Percentiles rank a stretch among this genome's conserved stretches.
Evolutionary conservation across 1,140 invertebrate species (phyloP).

Genomic region (Augochlora pura): DNA sequence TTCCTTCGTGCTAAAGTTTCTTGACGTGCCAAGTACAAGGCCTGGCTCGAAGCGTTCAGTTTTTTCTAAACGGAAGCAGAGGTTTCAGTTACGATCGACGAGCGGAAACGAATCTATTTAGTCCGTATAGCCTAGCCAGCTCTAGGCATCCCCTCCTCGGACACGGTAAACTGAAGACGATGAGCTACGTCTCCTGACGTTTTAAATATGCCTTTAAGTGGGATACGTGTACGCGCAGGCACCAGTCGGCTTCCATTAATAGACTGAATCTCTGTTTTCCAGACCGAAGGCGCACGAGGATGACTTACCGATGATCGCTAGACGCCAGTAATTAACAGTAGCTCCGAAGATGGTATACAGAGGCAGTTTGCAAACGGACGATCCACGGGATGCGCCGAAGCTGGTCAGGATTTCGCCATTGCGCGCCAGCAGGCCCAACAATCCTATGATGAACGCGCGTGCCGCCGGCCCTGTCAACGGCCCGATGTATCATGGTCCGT

Average conservation of each 20-base stretch:
- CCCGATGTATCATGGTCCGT: conserved; percentile 41
- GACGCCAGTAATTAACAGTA: not conserved
- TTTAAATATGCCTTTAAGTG: conserved; percentile 12
- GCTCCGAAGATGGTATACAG: conserved; percentile 69
- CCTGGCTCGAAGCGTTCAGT: too few species aligned
- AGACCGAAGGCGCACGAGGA: conserved; percentile 9
- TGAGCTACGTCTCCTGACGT: not conserved
- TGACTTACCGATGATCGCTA: conserved; percentile 1
- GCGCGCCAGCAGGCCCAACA: conserved; percentile 56
- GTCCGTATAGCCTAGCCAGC: not conserved
- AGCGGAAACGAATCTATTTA: not conserved
- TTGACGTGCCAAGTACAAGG: too few species aligned
- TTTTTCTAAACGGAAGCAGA: too few species aligned
- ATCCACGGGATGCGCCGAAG: conserved; percentile 66
- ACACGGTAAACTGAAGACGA: conserved; percentile 1
- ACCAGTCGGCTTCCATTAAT: not conserved
- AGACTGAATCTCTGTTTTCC: not conserved
- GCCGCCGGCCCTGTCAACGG: conserved; percentile 25
- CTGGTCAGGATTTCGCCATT: conserved; percentile 68
- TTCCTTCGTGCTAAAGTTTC: too few species aligned
- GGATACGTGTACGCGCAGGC: not conserved
- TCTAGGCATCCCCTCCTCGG: not conserved
- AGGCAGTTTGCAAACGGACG: conserved; percentile 69
- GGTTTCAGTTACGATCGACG: not conserved
- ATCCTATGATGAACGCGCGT: conserved; percentile 19